Evolutionary conservation across 37 sponge, comb jelly and placozoan species (phyloP).

Genomic region (Tethya wilhelma): DNA sequence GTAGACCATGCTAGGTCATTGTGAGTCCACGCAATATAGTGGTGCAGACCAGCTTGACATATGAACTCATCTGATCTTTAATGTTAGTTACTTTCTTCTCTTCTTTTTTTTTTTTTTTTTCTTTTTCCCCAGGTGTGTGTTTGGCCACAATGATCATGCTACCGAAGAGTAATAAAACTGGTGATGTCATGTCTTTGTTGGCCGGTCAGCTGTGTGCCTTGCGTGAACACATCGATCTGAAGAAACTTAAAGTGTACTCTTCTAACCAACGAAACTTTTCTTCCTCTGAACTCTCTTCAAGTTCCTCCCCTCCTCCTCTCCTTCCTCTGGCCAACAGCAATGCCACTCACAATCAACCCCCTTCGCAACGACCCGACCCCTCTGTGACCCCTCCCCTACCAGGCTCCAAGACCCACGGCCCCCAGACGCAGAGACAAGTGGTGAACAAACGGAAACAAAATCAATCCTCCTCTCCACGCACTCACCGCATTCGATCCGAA

Average conservation of each 20-base stretch:
- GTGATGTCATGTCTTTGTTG: not conserved
- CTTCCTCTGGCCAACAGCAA: too few species aligned
- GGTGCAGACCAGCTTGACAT: too few species aligned
- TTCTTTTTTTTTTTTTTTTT: not conserved
- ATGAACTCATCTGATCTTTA: not conserved
- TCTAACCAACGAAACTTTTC: not conserved
- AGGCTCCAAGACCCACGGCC: too few species aligned
- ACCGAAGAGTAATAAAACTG: not conserved
- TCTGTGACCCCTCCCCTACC: too few species aligned
- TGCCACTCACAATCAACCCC: not conserved
- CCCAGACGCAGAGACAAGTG: too few species aligned
- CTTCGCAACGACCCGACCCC: too few species aligned
- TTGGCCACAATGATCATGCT: conserved; percentile 57
- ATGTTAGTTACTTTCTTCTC: not conserved
- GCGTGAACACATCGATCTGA: conserved; percentile 48
- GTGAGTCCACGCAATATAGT: too few species aligned
- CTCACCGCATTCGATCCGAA: not conserved
- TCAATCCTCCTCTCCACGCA: not conserved
- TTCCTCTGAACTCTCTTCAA: too few species aligned
- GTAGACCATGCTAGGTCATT: conserved; percentile 5
- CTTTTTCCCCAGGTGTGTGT: conserved; percentile 19
- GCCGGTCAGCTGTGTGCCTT: conserved; percentile 59
- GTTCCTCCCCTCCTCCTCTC: too few species aligned
- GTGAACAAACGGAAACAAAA: not conserved
- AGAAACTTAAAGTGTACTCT: conserved; percentile 33